Evolutionary conservation across 2,888 invertebrate species (phyloP), one percentile per base, ranked within the genome.

Genomic region (Epiblema foenella): DNA sequence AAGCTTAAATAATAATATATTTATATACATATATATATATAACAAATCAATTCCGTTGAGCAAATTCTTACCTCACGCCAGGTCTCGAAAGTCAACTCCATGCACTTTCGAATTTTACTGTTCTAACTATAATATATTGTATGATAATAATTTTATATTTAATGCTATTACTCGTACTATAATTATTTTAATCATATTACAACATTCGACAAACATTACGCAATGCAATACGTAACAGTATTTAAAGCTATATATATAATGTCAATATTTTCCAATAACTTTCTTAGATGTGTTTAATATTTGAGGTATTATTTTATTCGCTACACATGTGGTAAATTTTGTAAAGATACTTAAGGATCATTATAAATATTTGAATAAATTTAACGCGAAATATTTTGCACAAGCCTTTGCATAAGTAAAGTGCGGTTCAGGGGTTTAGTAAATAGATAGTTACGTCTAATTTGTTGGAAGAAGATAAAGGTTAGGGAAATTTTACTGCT

Each of bases 11-110:
- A 58, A 74, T 75, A 73, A 70, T 67, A 58, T 72, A 62, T 66
- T 64, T 65, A 62, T 73, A 39, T 77, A 75, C 72, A 24, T 77
- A 75, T 77, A 75, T 72, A 24, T 77, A 75, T 72, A 65, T 74
- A 68, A 73, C 57, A 69, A 72, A 74, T 72, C 72, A 72, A 74
- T 74, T 74, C 72, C 74, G 72, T 74, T 74, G 74, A 74, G 74
- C 74, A 74, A 74, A 74, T 72, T 68, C 67, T 71, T 62, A 62
- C 66, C 57, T 65, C 58, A 66, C 70, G 60, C 64, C 65, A 69
- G 65, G 69, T 54, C 52, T 65, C 64, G 18, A 58, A 37, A 69
- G 64, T 69, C 57, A 63, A 58, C 11, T 33, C 62, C 39, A 37
- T 65, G 59, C 58, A 68, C 18, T 59, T 65, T 60, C 52, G 54